Evolutionary conservation across 1,140 invertebrate species (phyloP).

Genomic region (Ptiloglossa arizonensis): DNA sequence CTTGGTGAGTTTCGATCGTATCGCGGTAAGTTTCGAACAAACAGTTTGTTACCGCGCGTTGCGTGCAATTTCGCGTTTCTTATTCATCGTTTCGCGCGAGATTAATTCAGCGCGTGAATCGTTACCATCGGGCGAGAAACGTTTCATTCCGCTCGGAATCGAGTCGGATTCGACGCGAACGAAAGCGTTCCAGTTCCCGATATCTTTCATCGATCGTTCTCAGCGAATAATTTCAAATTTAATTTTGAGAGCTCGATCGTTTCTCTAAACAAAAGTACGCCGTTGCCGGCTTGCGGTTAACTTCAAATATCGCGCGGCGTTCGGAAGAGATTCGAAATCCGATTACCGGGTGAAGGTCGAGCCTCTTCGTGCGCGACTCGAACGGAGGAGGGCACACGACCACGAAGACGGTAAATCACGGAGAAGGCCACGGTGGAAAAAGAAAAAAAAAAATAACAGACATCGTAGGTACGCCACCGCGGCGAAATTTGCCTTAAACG

Average conservation of each 20-base stretch:
- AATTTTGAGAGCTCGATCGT: background rate
- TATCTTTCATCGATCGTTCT: too few species aligned
- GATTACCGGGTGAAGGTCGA: constrained; percentile 28
- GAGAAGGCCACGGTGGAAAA: constrained; percentile 28
- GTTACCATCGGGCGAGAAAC: too few species aligned
- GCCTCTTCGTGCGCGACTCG: constrained; percentile 11
- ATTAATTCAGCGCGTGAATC: too few species aligned
- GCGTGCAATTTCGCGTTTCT: too few species aligned
- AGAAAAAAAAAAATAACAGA: constrained; percentile 36
- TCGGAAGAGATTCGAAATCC: constrained; percentile 16
- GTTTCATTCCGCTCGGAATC: too few species aligned
- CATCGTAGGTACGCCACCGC: background rate
- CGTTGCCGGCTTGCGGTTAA: background rate
- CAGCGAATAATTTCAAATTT: too few species aligned
- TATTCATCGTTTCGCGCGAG: too few species aligned
- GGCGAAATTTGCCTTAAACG: constrained; percentile 23
- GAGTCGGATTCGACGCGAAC: too few species aligned
- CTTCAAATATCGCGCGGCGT: background rate
- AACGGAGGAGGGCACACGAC: background rate
- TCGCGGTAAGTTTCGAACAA: too few species aligned
- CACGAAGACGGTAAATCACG: constrained; percentile 33
- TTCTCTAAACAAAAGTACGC: background rate
- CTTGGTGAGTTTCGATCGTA: too few species aligned
- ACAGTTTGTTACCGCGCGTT: too few species aligned
- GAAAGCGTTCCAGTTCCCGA: too few species aligned